Evolutionary conservation across 2,113 vertebrate species (phyloP).

Genomic region (Semicossyphus pulcher): DNA sequence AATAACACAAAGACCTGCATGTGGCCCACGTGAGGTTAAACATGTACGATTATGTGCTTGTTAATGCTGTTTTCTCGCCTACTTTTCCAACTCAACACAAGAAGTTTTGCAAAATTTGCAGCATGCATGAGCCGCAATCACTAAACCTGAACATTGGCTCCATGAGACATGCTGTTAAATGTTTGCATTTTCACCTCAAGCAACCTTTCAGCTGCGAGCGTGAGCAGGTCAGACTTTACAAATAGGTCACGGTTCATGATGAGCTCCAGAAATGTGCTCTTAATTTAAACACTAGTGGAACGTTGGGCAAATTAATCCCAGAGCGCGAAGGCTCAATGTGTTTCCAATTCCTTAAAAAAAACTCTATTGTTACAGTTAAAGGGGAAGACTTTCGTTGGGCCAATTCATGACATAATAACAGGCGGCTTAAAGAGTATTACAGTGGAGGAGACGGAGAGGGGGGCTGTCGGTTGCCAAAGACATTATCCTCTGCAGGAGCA

Average conservation of each 20-base stretch:
- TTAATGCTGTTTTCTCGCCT: neutral
- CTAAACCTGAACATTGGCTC: neutral
- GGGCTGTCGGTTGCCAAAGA: constrained; percentile 4
- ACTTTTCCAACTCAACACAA: neutral
- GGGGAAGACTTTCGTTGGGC: constrained; percentile 54
- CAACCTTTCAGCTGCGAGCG: constrained; percentile 4
- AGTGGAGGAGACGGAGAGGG: constrained; percentile 16
- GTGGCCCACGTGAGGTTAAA: neutral
- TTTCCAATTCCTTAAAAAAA: constrained; percentile 52
- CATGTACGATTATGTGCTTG: neutral
- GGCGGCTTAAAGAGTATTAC: constrained; percentile 37
- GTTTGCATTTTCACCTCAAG: constrained; percentile 1
- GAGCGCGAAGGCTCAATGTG: constrained; percentile 47
- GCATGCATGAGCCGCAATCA: neutral
- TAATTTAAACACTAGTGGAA: constrained; percentile 58
- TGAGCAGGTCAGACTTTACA: constrained; percentile 33
- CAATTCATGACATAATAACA: constrained; percentile 62
- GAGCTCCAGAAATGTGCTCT: constrained; percentile 56
- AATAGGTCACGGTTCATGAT: constrained; percentile 27
- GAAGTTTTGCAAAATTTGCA: neutral
- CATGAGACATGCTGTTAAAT: neutral
- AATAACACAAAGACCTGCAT: constrained; percentile 1
- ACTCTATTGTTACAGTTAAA: constrained; percentile 47
- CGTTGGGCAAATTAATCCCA: constrained; percentile 50
- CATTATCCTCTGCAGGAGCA: constrained; percentile 10